A percentile compares a stretch with the other conserved stretches of the same genome.
phyloP scores from a whole-genome alignment of 2,888 invertebrate species.

The Uropetala carovei region DNA sequence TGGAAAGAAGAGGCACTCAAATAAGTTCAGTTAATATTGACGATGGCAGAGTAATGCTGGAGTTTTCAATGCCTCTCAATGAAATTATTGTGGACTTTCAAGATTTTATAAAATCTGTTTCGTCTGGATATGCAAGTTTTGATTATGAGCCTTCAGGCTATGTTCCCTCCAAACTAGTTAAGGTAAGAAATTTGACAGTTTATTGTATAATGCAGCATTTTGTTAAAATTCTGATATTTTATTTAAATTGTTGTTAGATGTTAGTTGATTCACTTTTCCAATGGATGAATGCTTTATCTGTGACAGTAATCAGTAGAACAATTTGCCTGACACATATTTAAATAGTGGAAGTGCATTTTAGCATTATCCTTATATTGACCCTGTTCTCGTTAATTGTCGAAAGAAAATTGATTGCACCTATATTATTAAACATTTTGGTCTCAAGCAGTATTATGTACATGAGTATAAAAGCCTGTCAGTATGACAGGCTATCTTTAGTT shows the following conservation, averaged over 20 bases:
- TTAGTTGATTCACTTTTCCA: too few species aligned
- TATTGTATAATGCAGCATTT: not conserved
- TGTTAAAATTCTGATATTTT: not conserved
- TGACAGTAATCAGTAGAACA: too few species aligned
- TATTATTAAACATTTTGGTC: too few species aligned
- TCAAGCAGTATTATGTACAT: too few species aligned
- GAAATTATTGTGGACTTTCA: constrained; percentile 98
- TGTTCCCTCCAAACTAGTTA: constrained; percentile 85
- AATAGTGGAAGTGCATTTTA: too few species aligned
- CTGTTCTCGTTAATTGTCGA: too few species aligned
- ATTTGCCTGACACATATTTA: too few species aligned
- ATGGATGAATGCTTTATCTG: too few species aligned
- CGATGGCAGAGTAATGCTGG: constrained; percentile 87
- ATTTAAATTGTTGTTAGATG: not conserved
- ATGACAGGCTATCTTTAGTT: too few species aligned
- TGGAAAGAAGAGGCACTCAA: constrained; percentile 85
- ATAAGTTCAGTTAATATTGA: constrained; percentile 87
- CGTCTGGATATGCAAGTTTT: constrained; percentile 97
- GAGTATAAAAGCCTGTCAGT: too few species aligned
- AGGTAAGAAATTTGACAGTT: constrained; percentile 77
- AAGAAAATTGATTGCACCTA: too few species aligned
- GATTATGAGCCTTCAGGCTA: constrained; percentile 95
- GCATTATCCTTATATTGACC: too few species aligned
- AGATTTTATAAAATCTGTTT: constrained; percentile 90
- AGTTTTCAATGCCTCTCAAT: constrained; percentile 90